Conservation (phyloP, 2,888 invertebrate species). For the Xestia xanthographa region DNA sequence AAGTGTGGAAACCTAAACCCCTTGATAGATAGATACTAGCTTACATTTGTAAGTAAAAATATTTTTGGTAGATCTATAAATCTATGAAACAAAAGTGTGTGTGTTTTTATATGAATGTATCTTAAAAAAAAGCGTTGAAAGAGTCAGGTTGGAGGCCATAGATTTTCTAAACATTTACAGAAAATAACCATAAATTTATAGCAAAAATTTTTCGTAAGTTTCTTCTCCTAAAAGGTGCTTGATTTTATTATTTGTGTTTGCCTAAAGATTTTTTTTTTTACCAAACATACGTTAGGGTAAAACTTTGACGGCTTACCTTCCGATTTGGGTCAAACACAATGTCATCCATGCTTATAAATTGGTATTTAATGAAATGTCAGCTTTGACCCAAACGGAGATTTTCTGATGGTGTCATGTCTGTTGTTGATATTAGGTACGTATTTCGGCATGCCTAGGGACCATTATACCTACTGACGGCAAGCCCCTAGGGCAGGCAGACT, state of each 20-base stretch:
- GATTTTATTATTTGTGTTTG: not conserved
- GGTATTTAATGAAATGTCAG: slow-evolving; percentile 12
- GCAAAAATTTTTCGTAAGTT: not conserved
- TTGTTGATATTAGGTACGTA: not conserved
- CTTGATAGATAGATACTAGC: no score
- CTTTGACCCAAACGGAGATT: not conserved
- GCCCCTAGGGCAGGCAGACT: not conserved
- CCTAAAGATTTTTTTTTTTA: not conserved
- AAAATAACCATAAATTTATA: not conserved
- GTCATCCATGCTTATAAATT: not conserved
- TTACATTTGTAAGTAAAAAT: not conserved
- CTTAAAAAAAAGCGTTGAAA: no score
- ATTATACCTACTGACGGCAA: no score
- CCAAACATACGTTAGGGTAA: not conserved
- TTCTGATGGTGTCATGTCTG: not conserved
- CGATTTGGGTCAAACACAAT: slow-evolving; percentile 2
- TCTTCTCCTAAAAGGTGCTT: not conserved
- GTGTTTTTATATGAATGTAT: no score
- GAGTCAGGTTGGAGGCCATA: no score
- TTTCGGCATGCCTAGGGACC: no score
- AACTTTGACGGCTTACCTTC: not conserved
- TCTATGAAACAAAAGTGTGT: no score
- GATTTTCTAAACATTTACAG: no score
- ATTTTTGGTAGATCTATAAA: no score
- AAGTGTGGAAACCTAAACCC: no score